Conservation (phyloP, 2,888 invertebrate species). For the Atherix ibis region DNA sequence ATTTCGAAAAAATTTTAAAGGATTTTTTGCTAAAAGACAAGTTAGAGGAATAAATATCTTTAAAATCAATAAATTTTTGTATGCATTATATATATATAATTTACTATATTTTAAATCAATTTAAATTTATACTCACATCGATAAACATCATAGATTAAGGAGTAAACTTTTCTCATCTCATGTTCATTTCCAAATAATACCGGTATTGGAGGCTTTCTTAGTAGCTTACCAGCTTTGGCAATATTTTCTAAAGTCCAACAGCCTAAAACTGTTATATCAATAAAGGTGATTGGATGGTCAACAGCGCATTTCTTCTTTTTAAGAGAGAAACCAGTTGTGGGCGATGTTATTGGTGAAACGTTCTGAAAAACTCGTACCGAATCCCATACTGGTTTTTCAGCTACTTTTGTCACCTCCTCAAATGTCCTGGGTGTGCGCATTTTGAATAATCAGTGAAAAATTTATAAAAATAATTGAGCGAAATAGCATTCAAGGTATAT, state of each 20-base stretch:
- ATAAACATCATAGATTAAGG: constrained; percentile 39
- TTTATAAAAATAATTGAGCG: too few species aligned
- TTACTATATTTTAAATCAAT: neutral
- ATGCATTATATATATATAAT: too few species aligned
- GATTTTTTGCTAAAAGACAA: too few species aligned
- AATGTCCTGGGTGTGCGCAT: constrained; percentile 15
- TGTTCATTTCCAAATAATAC: constrained; percentile 33
- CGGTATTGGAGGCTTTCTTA: constrained; percentile 20
- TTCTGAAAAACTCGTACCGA: constrained; percentile 17
- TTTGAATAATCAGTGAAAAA: too few species aligned
- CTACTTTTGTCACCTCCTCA: constrained; percentile 16
- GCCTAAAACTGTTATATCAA: constrained; percentile 17
- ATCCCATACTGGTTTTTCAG: constrained; percentile 23
- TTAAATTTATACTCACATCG: constrained; percentile 33
- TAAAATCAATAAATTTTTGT: too few species aligned
- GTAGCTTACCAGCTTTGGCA: constrained; percentile 24
- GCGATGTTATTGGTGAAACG: constrained; percentile 19
- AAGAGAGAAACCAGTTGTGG: constrained; percentile 13
- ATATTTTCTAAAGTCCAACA: constrained; percentile 23
- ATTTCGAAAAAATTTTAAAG: too few species aligned
- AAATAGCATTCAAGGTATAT: too few species aligned
- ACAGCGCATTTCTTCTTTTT: constrained; percentile 16
- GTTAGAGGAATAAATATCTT: too few species aligned
- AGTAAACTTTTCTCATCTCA: constrained; percentile 39
- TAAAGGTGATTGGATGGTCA: constrained; percentile 19